phyloP scores from a whole-genome alignment of 2,113 vertebrate species.

The Sporophila hypoxantha region DNA sequence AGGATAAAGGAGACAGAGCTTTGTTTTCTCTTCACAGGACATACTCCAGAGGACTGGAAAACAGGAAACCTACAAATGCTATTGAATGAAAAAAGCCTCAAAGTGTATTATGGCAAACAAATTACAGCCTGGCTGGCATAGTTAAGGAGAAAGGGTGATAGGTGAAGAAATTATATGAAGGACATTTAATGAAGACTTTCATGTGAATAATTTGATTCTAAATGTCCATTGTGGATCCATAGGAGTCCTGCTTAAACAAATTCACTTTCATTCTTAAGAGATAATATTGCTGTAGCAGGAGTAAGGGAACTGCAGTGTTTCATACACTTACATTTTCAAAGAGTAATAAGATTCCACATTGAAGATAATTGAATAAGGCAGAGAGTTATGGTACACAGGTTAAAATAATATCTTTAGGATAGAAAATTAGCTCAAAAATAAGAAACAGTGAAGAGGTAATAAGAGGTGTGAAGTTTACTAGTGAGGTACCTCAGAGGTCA shows the following conservation, averaged over 20 bases:
- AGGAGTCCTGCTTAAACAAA: not conserved
- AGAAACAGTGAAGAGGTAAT: slow-evolving; percentile 5
- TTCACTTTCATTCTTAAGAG: not conserved
- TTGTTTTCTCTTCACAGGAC: not conserved
- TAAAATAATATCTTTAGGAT: slow-evolving; percentile 40
- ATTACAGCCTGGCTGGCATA: not conserved
- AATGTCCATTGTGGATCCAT: not conserved
- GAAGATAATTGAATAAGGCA: slow-evolving; percentile 48
- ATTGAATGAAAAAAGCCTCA: not conserved
- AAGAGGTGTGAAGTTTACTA: not conserved
- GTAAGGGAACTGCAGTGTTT: not conserved
- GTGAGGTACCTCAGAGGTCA: not conserved
- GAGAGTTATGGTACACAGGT: not conserved
- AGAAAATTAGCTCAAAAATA: slow-evolving; percentile 30
- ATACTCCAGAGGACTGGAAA: not conserved
- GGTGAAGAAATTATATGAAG: not conserved
- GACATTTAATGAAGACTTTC: not conserved
- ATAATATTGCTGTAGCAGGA: not conserved
- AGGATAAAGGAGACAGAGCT: slow-evolving; percentile 30
- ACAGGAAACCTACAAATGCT: not conserved
- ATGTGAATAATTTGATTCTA: slow-evolving; percentile 11
- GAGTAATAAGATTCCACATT: slow-evolving; percentile 29
- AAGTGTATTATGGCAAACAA: not conserved
- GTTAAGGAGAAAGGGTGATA: not conserved
- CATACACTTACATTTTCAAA: not conserved